Base-by-base conservation (phyloP, 2,797 vertebrate species). In the Manis javanica region DNA sequence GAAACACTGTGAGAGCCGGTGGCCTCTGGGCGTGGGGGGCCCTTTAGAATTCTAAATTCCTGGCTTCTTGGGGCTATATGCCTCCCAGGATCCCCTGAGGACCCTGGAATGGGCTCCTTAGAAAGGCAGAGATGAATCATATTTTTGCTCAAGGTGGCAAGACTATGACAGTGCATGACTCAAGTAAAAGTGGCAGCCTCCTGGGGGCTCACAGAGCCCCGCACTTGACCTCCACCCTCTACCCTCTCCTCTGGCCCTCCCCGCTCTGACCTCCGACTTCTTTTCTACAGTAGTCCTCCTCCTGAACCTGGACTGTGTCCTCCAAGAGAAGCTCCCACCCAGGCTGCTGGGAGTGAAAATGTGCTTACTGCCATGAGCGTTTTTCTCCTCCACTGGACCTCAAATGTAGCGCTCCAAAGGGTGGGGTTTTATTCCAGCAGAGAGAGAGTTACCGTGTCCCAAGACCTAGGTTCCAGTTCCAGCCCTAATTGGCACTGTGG, bases 371-470 rank as follows among this genome's bases (percentile, higher is more conserved):
- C n/a, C 31, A 3, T 1, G 24, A 51, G 18, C 39, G 16, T 3
- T n/a, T 51, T 42, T 49, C 46, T 64, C 72, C 39, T 29, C 29
- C 14, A 0, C 14, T 9, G 37, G 23, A 3, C 37, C 92, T 63
- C 46, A 2, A 18, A 6, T 13, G 13, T 6, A 0, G 7, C 8
- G 16, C n/a, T 63, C 9, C 9, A 3, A 3, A 0, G 37, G 31
- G n/a, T 51, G 55, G 46, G 55, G 23, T 61, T 93, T 34, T 53
- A 63, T 46, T 63, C 46, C 82, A 9, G 23, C 83, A 37, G 31
- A 88, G 26, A 57, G 34, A 59, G 61, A 10, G 3, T 77, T 13
- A 0, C 34, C 34, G 75, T 26, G 29, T 89, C 37, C 0, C 4
- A 57, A 97, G 87, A 71, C 46, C 53, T 75, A 42, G 57, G 21